Conservation (phyloP, 2,888 invertebrate genomes). For the Macropis europaea region DNA sequence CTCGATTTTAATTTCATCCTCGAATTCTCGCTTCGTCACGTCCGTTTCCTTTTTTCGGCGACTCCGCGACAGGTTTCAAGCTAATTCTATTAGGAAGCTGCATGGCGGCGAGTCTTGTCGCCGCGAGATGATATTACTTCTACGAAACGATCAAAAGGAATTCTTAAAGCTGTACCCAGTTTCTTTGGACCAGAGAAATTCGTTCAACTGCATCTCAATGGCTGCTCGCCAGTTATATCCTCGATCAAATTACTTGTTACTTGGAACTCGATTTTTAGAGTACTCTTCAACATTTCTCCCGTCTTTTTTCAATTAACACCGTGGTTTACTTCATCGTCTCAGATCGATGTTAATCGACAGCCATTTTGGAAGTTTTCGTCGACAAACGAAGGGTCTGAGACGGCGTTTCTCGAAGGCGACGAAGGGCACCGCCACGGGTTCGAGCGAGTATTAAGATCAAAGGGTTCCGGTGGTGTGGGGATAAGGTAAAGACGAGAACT, state of each 20-base stretch:
- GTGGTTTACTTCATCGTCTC: too few relatives aligned
- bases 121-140: constrained; percentile 36
- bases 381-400: background rate
- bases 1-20: constrained; percentile 51
- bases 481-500: constrained; percentile 59
- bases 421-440: constrained; percentile 4
- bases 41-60: too few relatives aligned
- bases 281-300: too few relatives aligned
- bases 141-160: constrained; percentile 30
- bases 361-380: too few relatives aligned
- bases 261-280: too few relatives aligned
- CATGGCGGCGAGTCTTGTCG: constrained; percentile 14
- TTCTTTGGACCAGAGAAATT: constrained; percentile 15
- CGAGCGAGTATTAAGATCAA: constrained; percentile 49
- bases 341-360: too few relatives aligned
- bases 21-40: background rate
- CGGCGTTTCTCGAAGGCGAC: background rate
- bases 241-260: too few relatives aligned
- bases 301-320: too few relatives aligned
- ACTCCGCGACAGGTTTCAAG: too few relatives aligned
- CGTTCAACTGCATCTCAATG: constrained; percentile 8
- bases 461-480: constrained; percentile 44
- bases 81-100: constrained; percentile 39
- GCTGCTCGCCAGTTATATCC: too few relatives aligned
- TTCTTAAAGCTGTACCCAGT: constrained; percentile 16